phyloP scores from a whole-genome alignment of 1,140 invertebrate genomes.

The Zaprionus tsacasi region DNA sequence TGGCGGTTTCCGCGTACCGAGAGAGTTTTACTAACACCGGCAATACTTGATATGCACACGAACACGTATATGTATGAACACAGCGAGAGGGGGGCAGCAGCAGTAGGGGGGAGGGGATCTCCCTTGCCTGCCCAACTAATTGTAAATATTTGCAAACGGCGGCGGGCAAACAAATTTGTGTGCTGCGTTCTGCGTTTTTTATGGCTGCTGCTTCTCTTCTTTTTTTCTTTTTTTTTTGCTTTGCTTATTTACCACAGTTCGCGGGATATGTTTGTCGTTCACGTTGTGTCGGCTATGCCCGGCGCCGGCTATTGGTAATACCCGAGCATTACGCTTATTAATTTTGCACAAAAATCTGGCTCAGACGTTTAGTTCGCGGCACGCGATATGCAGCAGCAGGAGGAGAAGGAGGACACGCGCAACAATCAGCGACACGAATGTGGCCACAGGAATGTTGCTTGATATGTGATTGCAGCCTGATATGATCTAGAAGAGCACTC shows the following conservation, averaged over 20 bases:
- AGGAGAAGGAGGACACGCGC: constrained; percentile 26
- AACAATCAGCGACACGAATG: constrained; percentile 49
- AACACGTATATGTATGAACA: not conserved
- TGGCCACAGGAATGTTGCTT: constrained; percentile 8
- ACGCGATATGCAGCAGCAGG: constrained; percentile 45
- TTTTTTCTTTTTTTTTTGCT: constrained; percentile 20
- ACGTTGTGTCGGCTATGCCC: constrained; percentile 18
- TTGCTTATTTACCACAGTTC: not conserved
- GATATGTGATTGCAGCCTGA: constrained; percentile 42
- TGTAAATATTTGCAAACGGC: constrained; percentile 51
- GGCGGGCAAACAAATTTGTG: constrained; percentile 47
- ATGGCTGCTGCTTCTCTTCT: not conserved
- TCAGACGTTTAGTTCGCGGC: constrained; percentile 30
- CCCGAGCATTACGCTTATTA: constrained; percentile 46
- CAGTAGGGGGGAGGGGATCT: not conserved
- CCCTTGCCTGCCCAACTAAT: constrained; percentile 34
- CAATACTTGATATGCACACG: not conserved
- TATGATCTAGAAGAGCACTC: constrained; percentile 31
- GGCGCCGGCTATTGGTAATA: constrained; percentile 39
- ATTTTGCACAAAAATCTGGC: constrained; percentile 46
- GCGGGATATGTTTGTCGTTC: constrained; percentile 2
- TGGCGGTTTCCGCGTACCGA: not conserved
- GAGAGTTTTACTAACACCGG: not conserved
- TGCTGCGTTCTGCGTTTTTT: constrained; percentile 22
- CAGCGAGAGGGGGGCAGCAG: not conserved